A percentile compares a stretch with the other conserved stretches of the same genome.
Evolutionary conservation across 2,113 vertebrate genomes (phyloP).

Genomic region (Sminthopsis crassicaudata): DNA sequence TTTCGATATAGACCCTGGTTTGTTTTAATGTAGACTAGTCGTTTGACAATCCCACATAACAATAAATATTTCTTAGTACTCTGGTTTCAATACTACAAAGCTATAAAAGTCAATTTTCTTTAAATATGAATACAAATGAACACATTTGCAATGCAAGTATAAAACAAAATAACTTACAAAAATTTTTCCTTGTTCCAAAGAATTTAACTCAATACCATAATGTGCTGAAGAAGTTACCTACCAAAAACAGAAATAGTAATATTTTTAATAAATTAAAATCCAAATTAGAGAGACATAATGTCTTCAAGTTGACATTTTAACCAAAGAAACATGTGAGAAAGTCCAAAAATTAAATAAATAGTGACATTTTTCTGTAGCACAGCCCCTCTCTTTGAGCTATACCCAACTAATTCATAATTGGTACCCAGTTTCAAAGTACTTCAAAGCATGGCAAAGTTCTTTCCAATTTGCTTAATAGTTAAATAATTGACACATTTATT

Average conservation of each 20-base stretch:
- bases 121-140: constrained; percentile 6
- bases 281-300: neutral
- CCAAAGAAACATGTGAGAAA: neutral
- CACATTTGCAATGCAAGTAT: constrained; percentile 2
- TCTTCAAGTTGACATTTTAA: neutral
- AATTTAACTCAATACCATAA: constrained; percentile 68
- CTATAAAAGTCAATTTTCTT: constrained; percentile 22
- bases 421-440: neutral
- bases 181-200: constrained; percentile 69
- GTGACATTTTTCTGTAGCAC: neutral
- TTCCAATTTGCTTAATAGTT: neutral
- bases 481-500: neutral
- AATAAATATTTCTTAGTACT: neutral
- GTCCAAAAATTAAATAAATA: neutral
- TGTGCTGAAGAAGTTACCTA: constrained; percentile 41
- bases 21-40: neutral
- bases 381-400: neutral
- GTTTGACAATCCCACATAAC: constrained; percentile 15
- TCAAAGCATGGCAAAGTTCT: neutral
- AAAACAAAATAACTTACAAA: constrained; percentile 71
- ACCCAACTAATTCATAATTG: neutral
- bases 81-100: constrained; percentile 29
- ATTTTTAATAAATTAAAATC: constrained; percentile 21
- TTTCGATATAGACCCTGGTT: neutral
- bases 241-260: constrained; percentile 53